Conservation (phyloP, 2,113 vertebrate species). For the Pseudorhombus dupliciocellatus region DNA sequence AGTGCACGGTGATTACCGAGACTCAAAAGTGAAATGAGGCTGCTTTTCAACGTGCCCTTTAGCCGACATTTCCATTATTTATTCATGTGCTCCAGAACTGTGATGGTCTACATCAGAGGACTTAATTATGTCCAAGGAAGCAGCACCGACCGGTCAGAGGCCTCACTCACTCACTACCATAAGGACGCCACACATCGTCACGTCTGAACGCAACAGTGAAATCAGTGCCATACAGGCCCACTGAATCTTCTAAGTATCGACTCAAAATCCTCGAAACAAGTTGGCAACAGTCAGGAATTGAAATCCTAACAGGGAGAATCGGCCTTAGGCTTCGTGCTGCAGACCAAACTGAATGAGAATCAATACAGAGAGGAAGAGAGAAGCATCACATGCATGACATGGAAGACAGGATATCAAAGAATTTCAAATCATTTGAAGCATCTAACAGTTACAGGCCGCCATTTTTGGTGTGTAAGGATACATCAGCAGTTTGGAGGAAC, state of each 20-base stretch:
- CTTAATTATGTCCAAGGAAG: conserved; percentile 39
- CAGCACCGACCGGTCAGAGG: conserved; percentile 10
- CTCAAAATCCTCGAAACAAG: not conserved
- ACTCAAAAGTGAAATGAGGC: conserved; percentile 24
- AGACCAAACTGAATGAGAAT: not conserved
- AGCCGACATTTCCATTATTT: conserved; percentile 58
- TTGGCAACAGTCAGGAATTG: not conserved
- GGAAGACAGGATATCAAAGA: not conserved
- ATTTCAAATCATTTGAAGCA: not conserved
- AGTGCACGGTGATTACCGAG: not conserved
- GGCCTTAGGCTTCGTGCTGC: not conserved
- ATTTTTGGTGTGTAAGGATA: no score
- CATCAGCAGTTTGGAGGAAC: no score
- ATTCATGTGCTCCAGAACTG: conserved; percentile 50
- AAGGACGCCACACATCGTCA: conserved; percentile 1
- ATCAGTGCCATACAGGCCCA: not conserved
- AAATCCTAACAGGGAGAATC: not conserved
- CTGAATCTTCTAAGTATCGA: not conserved
- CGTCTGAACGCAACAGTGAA: not conserved
- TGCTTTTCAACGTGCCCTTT: conserved; percentile 53
- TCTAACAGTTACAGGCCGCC: no score
- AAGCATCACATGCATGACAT: no score
- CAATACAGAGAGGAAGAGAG: not conserved
- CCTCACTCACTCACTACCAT: not conserved
- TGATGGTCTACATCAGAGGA: conserved; percentile 55